phyloP scores from a whole-genome alignment of 2,888 invertebrate genomes.

The Caenorhabditis uteleia region DNA sequence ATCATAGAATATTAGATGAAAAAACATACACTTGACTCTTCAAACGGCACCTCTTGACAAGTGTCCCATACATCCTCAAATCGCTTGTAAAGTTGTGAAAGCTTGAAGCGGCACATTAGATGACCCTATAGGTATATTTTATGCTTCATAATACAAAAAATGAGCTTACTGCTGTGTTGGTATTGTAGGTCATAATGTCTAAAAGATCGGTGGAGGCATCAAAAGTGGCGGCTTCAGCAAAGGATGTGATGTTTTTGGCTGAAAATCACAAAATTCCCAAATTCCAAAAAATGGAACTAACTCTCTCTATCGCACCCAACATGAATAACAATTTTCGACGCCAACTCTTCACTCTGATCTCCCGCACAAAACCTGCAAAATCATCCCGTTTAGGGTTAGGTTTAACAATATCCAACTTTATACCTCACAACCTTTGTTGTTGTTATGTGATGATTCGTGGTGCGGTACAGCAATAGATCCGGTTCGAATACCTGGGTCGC shows the following conservation, averaged over 20 bases:
- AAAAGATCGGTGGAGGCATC: conserved; percentile 13
- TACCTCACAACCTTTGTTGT: conserved; percentile 26
- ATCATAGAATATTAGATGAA: too few relatives aligned
- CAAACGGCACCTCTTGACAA: conserved; percentile 31
- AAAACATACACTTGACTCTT: conserved; percentile 6
- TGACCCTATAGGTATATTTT: conserved; percentile 5
- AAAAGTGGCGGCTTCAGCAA: conserved; percentile 31
- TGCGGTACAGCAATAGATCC: conserved; percentile 8
- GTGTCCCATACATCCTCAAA: conserved; percentile 32
- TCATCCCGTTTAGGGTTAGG: too few relatives aligned
- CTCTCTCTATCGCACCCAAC: conserved; percentile 33
- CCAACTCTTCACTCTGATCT: conserved; percentile 30
- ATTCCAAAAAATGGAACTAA: not conserved
- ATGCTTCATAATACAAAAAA: not conserved
- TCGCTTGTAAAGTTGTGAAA: conserved; percentile 23
- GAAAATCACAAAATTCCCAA: conserved; percentile 2
- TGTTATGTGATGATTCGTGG: conserved; percentile 6
- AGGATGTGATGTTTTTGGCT: conserved; percentile 18
- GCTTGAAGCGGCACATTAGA: conserved; percentile 33
- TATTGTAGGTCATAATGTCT: conserved; percentile 18
- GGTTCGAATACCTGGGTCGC: conserved; percentile 43
- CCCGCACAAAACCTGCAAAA: conserved; percentile 12
- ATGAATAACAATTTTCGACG: conserved; percentile 18
- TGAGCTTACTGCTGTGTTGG: conserved; percentile 4
- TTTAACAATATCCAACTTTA: too few relatives aligned